Evolutionary conservation across 2,113 vertebrate species (phyloP), one percentile per base, ranked within the genome.

Genomic region (Dermatemys mawii): DNA sequence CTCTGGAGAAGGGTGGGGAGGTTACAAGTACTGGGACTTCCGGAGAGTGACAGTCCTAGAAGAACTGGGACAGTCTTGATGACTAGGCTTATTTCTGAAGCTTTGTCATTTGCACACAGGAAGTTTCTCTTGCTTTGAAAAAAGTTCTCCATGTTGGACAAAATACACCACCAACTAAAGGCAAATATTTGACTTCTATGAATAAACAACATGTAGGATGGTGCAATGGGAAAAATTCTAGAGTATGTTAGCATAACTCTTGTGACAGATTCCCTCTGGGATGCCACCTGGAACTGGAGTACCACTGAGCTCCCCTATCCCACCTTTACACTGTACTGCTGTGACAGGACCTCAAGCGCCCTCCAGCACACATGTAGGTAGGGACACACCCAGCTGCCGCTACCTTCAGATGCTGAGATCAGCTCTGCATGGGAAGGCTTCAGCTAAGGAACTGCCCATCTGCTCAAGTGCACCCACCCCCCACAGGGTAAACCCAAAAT

Each of bases 151-250:
- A 57, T 27, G 0, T 32, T 41, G 55, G 89, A 46, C 41, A 32
- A 50, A 91, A 80, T 0, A n/a, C 78, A 12, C 8, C 54, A 2
- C 16, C 3, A 29, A 9, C 81, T 49, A 70, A 73, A 73, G 27
- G 85, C 73, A 55, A 49, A 92, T 75, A 4, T 80, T 51, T 13
- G 83, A 60, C 22, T n/a, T 50, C 7, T 2, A 32, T 19, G 57
- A 63, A 26, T 29, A 32, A 51, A 14, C 7, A 0, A 0, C 1
- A 1, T 1, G 21, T 84, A n/a, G 57, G 54, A 55, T 35, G 51
- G 81, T 70, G n/a, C 2, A 29, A 57, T 81, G 50, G 78, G 21
- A 4, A 48, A 26, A 19, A 14, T 83, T 50, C 26, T 76, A 13
- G 70, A 41, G 11, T 46, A 27, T 76, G 16, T 46, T 29, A 26